phyloP scores from a whole-genome alignment of 2,797 vertebrate genomes.

The Oryzias sinensis region DNA sequence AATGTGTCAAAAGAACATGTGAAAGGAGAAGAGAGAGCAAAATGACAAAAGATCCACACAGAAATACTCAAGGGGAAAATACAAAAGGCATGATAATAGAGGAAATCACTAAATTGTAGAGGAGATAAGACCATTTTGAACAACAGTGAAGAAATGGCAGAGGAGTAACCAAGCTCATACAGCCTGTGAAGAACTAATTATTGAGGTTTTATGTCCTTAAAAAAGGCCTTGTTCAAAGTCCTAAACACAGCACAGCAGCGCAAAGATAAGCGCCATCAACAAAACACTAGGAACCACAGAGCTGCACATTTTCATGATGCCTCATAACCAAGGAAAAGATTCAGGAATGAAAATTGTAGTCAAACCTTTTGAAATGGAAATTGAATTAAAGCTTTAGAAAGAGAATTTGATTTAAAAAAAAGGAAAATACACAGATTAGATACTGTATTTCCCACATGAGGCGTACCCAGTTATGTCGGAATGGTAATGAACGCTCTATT shows the following conservation, averaged over 20 bases:
- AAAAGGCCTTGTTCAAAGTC: constrained; percentile 1
- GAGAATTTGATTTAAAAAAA: neutral
- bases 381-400: neutral
- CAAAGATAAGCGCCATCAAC: constrained; percentile 22
- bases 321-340: neutral
- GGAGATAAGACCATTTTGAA: constrained; percentile 1
- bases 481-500: too few species aligned
- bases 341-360: too few species aligned
- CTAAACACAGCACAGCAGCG: constrained; percentile 10
- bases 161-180: neutral
- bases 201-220: too few species aligned
- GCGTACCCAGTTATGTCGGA: too few species aligned
- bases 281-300: constrained; percentile 2
- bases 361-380: too few species aligned
- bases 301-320: neutral
- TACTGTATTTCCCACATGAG: neutral
- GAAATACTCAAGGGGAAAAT: constrained; percentile 15
- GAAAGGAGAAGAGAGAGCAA: constrained; percentile 21
- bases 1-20: constrained; percentile 37
- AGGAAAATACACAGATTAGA: neutral
- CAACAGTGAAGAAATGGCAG: neutral
- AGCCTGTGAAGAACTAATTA: neutral
- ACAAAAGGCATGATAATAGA: constrained; percentile 18
- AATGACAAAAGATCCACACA: constrained; percentile 16
- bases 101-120: constrained; percentile 9